Evolutionary conservation across 2,888 invertebrate genomes (phyloP).

Genomic region (Diaprepes abbreviatus): DNA sequence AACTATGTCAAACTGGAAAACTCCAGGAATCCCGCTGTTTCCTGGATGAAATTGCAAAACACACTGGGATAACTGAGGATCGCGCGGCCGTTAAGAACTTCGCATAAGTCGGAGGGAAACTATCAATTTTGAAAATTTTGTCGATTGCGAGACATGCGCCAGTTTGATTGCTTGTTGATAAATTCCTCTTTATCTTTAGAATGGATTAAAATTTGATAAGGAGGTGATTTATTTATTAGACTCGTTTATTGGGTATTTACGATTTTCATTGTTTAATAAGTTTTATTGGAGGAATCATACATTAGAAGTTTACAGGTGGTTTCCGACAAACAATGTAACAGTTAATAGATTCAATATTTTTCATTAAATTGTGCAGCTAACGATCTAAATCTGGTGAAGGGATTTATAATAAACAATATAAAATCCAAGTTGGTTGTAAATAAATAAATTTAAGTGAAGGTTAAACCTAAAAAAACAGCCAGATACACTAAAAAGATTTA

Average conservation of each 20-base stretch:
- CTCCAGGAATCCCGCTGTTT: slow-evolving; percentile 2
- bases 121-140: slow-evolving; percentile 18
- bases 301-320: no score
- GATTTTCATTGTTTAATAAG: neutral
- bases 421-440: no score
- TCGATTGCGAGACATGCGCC: neutral
- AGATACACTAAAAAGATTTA: no score
- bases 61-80: slow-evolving; percentile 21
- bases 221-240: neutral
- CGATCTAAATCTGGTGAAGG: no score
- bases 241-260: neutral
- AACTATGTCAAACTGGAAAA: neutral
- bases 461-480: no score
- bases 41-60: slow-evolving; percentile 23
- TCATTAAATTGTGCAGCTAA: no score
- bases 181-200: neutral
- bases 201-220: neutral
- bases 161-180: neutral
- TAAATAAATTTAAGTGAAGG: no score
- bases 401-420: no score
- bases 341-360: no score
- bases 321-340: no score
- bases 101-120: slow-evolving; percentile 10
- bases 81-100: slow-evolving; percentile 27
- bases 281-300: no score